These are phyloP conservation scores for Mus musculus DNA, from an alignment of 2,113 vertebrate genomes.

Conservation along the genomic window GRCm39 chr19:28555001-28555500, in stretches of 20 bases:
- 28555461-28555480: not conserved
- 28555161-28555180: no score
- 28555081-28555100: not conserved
- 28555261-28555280: slow-evolving; percentile 15
- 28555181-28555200: no score
- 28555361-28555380: not conserved
- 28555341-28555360: not conserved
- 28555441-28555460: not conserved
- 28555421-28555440: not conserved
- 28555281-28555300: not conserved
- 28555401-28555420: not conserved
- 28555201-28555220: no score
- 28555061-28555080: slow-evolving; percentile 10
- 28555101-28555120: not conserved
- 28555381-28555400: not conserved
- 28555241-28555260: not conserved
- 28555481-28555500: not conserved
- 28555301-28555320: not conserved
- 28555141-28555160: no score
- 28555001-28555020: not conserved
- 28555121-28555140: no score
- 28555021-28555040: not conserved
- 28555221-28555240: no score
- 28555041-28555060: not conserved
- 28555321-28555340: not conserved